Conservation (phyloP, 2,797 vertebrate genomes). For the Sebastes glaucus region DNA sequence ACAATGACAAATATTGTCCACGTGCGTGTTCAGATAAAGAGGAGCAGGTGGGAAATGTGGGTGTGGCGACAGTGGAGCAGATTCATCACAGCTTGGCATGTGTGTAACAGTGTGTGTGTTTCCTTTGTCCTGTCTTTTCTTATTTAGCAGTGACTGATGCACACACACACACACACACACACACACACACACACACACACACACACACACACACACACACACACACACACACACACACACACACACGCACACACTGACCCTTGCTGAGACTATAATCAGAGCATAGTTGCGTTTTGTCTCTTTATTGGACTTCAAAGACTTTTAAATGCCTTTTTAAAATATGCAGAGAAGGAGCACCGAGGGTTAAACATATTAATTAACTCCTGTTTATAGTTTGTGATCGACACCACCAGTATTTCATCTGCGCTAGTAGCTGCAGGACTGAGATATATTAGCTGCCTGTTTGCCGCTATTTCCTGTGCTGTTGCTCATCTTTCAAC, state of each 20-base stretch:
- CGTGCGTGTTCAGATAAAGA: slow-evolving; percentile 31
- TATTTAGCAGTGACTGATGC: slow-evolving; percentile 37
- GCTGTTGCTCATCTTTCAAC: background rate
- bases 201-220: slow-evolving; percentile 11
- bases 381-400: background rate
- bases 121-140: slow-evolving; percentile 69
- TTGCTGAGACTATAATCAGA: background rate
- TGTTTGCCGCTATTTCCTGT: background rate
- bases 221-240: background rate
- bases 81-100: slow-evolving; percentile 71
- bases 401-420: background rate
- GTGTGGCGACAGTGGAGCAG: slow-evolving; percentile 54
- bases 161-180: slow-evolving; percentile 12
- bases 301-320: background rate
- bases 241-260: background rate
- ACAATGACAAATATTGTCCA: no score
- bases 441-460: background rate
- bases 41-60: slow-evolving; percentile 67
- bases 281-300: background rate
- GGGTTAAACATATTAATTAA: background rate
- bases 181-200: background rate
- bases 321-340: background rate
- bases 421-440: slow-evolving; percentile 4
- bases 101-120: slow-evolving; percentile 54
- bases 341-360: background rate